phyloP scores from a whole-genome alignment of 2,888 invertebrate genomes.

The Galeopsomyia nigrocyanea region DNA sequence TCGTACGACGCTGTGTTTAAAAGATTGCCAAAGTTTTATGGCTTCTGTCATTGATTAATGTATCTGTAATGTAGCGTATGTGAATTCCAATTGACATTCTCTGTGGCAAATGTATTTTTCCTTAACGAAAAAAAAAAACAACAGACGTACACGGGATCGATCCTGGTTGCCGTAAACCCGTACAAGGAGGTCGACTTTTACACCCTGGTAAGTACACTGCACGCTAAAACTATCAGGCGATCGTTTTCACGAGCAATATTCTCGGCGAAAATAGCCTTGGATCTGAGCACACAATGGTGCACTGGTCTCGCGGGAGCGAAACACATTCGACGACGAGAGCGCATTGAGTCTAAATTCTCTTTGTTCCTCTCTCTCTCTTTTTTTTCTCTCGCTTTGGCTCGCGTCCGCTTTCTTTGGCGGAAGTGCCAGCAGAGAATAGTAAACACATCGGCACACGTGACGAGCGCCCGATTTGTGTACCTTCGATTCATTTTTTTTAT shows the following conservation, averaged over 20 bases:
- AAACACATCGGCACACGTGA: slow-evolving; percentile 49
- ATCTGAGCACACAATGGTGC: too few relatives aligned
- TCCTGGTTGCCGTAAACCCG: slow-evolving; percentile 93
- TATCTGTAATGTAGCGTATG: neutral
- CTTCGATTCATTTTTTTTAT: too few relatives aligned
- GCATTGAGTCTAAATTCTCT: neutral
- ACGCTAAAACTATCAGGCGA: too few relatives aligned
- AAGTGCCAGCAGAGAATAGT: slow-evolving; percentile 59
- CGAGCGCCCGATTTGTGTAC: too few relatives aligned
- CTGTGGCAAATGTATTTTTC: slow-evolving; percentile 63
- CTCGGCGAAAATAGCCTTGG: too few relatives aligned
- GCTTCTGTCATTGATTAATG: too few relatives aligned
- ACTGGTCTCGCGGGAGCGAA: too few relatives aligned
- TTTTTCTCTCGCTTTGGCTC: neutral
- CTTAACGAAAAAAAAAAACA: slow-evolving; percentile 59
- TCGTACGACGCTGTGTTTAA: neutral
- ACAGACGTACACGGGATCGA: slow-evolving; percentile 94
- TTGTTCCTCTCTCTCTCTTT: neutral
- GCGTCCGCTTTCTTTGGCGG: slow-evolving; percentile 55
- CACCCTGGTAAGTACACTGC: slow-evolving; percentile 79
- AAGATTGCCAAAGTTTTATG: neutral
- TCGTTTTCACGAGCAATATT: too few relatives aligned
- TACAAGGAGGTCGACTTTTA: slow-evolving; percentile 93
- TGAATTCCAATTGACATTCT: slow-evolving; percentile 20
- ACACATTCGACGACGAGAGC: too few relatives aligned